Evolutionary conservation across 2,113 vertebrate species (phyloP).

Genomic region (Carassius gibelio): DNA sequence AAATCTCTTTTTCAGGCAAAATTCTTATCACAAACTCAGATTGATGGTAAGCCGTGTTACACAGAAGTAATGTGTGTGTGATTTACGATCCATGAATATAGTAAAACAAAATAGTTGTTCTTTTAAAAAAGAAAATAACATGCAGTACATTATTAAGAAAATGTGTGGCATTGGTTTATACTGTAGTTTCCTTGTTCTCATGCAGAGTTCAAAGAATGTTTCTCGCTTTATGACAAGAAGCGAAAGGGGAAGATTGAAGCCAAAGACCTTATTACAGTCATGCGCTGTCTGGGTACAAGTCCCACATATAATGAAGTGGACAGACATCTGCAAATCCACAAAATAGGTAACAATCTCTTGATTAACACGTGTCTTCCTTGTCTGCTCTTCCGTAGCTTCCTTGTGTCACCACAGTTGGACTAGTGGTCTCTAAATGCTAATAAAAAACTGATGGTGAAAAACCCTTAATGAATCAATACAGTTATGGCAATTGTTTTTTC

Average conservation of each 20-base stretch:
- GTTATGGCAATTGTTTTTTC: neutral
- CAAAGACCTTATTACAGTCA: slow-evolving; percentile 85
- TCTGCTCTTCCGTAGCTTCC: neutral
- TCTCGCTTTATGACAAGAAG: slow-evolving; percentile 94
- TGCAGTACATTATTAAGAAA: neutral
- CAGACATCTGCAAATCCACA: slow-evolving; percentile 86
- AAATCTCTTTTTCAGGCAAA: slow-evolving; percentile 68
- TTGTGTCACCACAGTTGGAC: neutral
- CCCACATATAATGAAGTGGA: slow-evolving; percentile 84
- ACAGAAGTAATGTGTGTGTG: neutral
- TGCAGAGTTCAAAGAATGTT: slow-evolving; percentile 96
- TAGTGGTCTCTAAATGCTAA: neutral
- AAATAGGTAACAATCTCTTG: slow-evolving; percentile 76
- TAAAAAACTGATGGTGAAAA: neutral
- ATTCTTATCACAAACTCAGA: slow-evolving; percentile 74
- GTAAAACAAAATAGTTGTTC: neutral
- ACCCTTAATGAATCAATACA: neutral
- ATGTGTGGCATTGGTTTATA: neutral
- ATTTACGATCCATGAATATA: neutral
- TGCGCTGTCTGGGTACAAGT: slow-evolving; percentile 89
- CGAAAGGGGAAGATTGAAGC: slow-evolving; percentile 86
- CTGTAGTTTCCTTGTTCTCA: neutral
- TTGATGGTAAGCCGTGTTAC: slow-evolving; percentile 68
- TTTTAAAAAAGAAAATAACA: accelerated
- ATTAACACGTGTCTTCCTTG: neutral